Base-by-base conservation (phyloP, 1,140 invertebrate species). In the Aphelenchoides avenae region DNA sequence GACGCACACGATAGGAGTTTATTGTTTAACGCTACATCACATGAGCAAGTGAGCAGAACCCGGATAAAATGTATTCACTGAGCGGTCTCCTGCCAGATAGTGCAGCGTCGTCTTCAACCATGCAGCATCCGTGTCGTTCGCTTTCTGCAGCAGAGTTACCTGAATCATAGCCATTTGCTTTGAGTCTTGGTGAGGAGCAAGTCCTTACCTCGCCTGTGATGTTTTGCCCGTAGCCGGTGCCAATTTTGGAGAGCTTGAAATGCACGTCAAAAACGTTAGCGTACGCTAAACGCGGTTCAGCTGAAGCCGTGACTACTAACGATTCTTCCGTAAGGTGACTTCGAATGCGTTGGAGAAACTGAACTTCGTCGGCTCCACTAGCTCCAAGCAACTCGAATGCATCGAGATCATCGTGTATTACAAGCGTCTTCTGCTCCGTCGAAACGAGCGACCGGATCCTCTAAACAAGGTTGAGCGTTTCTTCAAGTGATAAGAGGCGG, bases 211-310 rank as follows among this genome's bases (percentile, higher is more conserved):
- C 24, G 26, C 55, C 55, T 13, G 55, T 57, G 29, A 57, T 43
- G 31, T 64, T 57, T 24, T 61, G 42, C 9, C 55, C 60, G 29
- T 61, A 47, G 29, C 55, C 55, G 53, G 52, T 29, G 7, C 55
- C 57, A 41, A 57, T 57, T 24, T 54, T 31, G 15, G 20, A 29
- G 11, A 57, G 57, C 36, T 30, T 31, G 33, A 57, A 39, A 11
- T 27, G 30, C n/a, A 42, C n/a, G 15, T 57, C 30, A 22, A 37
- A 57, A 24, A 40, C 29, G 30, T 44, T 50, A 18, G 24, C 9
- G 11, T 61, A 15, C 9, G 18, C 31, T 33, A 30, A 39, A 39
- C 20, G 13, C 3, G 27, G 27, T 6, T 27, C 1, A 53, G 54
- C 29, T 5, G 24, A 29, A 15, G 30, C 31, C 31, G 44, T 2